These are phyloP conservation scores for Mercenaria mercenaria DNA, from an alignment of 1,140 invertebrate genomes.

Conservation along the genomic window DNA sequence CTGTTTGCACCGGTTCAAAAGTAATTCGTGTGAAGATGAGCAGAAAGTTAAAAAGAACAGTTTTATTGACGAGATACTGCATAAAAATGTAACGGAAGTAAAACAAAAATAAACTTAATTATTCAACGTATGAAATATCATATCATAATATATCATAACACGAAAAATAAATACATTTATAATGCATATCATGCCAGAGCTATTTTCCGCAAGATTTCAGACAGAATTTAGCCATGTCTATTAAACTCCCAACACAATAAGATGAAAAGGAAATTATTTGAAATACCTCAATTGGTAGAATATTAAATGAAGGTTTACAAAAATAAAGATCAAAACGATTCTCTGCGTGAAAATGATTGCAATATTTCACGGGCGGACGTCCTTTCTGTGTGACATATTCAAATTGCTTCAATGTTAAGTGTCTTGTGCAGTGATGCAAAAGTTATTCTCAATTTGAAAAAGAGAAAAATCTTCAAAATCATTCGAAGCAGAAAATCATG, in stretches of 20 bases:
- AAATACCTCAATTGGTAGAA: conserved; percentile 39
- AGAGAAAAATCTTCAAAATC: conserved; percentile 32
- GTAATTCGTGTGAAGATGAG: too few species aligned
- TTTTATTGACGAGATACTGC: too few species aligned
- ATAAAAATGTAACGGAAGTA: too few species aligned
- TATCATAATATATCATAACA: too few species aligned
- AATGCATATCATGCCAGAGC: conserved; percentile 17
- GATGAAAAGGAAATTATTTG: conserved; percentile 54
- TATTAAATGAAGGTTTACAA: conserved; percentile 44
- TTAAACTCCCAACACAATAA: conserved; percentile 36
- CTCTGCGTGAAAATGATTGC: conserved; percentile 37
- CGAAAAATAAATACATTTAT: not conserved
- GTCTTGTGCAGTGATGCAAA: conserved; percentile 24
- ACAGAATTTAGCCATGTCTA: conserved; percentile 49
- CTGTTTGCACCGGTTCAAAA: too few species aligned
- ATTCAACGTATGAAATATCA: too few species aligned
- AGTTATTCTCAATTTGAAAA: not conserved
- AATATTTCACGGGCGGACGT: conserved; percentile 60
- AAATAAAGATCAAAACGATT: conserved; percentile 53
- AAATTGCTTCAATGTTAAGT: not conserved
- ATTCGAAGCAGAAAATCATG: conserved; percentile 25
- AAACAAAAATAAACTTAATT: too few species aligned
- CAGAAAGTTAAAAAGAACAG: too few species aligned
- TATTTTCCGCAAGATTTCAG: conserved; percentile 45
- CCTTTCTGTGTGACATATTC: conserved; percentile 10